phyloP scores from a whole-genome alignment of 2,888 invertebrate genomes.

The Drosophila nr. medialis region DNA sequence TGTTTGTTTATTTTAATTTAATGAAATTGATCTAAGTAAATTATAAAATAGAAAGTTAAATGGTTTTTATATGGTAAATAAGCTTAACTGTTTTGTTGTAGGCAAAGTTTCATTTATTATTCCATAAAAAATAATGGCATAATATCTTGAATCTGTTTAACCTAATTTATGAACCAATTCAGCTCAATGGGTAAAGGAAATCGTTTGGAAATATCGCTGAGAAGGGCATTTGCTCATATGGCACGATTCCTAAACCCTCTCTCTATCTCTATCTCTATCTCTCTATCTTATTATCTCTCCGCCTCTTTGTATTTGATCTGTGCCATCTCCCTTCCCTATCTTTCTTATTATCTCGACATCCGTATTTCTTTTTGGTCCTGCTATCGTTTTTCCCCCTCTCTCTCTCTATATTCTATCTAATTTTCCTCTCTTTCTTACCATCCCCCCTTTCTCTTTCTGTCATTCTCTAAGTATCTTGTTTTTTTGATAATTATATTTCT shows the following conservation, averaged over 20 bases:
- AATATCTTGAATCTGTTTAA: background rate
- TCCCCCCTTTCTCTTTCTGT: background rate
- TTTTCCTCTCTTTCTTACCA: background rate
- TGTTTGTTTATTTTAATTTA: background rate
- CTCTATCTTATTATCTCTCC: background rate
- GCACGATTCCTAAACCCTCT: background rate
- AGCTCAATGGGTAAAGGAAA: background rate
- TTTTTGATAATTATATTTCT: background rate
- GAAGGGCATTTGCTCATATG: background rate
- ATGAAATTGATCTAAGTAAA: background rate
- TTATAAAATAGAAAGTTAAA: background rate
- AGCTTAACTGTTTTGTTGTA: background rate
- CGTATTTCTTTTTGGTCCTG: background rate
- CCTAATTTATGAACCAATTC: background rate
- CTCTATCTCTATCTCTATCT: background rate
- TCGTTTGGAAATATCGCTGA: background rate
- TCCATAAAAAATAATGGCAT: background rate
- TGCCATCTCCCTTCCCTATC: background rate
- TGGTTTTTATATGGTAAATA: background rate
- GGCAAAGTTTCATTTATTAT: background rate
- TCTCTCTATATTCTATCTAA: background rate
- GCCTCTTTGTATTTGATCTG: background rate
- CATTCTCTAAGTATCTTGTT: background rate
- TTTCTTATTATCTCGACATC: background rate
- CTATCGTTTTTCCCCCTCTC: background rate